Conservation (phyloP, 2,797 vertebrate species). For the Meda fulgida region DNA sequence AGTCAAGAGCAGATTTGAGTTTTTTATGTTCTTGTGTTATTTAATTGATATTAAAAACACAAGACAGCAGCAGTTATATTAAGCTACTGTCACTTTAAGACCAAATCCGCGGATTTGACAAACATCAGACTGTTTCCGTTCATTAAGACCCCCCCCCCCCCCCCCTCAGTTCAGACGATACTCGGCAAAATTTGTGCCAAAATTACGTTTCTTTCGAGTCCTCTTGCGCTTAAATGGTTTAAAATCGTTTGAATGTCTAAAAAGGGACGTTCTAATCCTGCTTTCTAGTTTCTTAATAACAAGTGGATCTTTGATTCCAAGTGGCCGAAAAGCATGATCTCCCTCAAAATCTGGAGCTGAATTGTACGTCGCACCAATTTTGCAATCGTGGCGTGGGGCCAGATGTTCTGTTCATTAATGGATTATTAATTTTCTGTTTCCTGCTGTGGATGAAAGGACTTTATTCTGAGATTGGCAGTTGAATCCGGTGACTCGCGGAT, state of each 20-base stretch:
- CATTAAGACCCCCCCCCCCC: too few relatives aligned
- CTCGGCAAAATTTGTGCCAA: too few relatives aligned
- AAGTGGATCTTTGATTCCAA: background rate
- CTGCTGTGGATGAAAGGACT: conserved; percentile 63
- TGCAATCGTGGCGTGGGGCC: background rate
- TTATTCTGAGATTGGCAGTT: conserved; percentile 58
- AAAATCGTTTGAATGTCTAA: too few relatives aligned
- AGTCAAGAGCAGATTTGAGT: too few relatives aligned
- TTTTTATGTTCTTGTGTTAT: too few relatives aligned
- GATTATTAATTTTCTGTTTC: conserved; percentile 58
- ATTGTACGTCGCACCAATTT: background rate
- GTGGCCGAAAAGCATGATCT: accelerated
- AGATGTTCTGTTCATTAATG: too few relatives aligned
- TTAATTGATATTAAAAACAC: too few relatives aligned
- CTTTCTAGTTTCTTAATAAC: background rate
- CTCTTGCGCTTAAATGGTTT: too few relatives aligned
- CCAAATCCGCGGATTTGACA: background rate
- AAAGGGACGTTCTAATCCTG: too few relatives aligned
- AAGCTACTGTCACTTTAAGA: background rate
- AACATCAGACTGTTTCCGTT: background rate
- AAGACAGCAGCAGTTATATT: too few relatives aligned
- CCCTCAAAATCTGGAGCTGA: background rate
- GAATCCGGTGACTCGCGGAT: conserved; percentile 32
- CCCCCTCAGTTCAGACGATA: background rate
- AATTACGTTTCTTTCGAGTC: too few relatives aligned